phyloP scores from a whole-genome alignment of 2,888 invertebrate genomes.

The Nebria brevicollis region DNA sequence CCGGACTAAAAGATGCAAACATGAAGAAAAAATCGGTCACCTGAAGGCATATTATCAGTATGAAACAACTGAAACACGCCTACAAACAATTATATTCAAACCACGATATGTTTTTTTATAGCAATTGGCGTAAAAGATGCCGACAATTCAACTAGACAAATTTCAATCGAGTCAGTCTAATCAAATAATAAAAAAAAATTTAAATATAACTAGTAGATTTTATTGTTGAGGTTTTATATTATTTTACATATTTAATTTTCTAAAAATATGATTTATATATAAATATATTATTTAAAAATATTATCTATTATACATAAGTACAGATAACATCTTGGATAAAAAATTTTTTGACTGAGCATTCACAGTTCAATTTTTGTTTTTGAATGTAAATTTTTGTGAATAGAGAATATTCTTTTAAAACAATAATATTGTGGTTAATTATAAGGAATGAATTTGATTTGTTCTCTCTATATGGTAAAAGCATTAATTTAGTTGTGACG shows the following conservation, averaged over 20 bases:
- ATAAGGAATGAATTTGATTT: not conserved
- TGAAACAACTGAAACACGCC: not conserved
- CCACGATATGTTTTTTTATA: not conserved
- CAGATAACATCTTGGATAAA: too few relatives aligned
- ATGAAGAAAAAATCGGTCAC: not conserved
- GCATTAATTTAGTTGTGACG: not conserved
- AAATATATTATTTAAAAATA: too few relatives aligned
- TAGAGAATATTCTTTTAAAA: too few relatives aligned
- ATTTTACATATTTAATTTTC: too few relatives aligned
- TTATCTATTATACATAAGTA: too few relatives aligned
- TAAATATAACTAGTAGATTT: too few relatives aligned
- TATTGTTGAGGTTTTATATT: too few relatives aligned
- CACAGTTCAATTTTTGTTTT: too few relatives aligned
- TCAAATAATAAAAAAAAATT: not conserved
- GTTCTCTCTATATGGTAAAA: not conserved
- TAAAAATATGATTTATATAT: too few relatives aligned
- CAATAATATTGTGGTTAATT: not conserved
- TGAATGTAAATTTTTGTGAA: too few relatives aligned
- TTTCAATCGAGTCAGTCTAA: not conserved
- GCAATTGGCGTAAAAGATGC: not conserved
- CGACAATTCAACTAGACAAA: not conserved
- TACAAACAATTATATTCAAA: not conserved
- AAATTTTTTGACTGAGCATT: too few relatives aligned
- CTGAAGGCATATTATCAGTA: not conserved
- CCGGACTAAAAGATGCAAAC: not conserved